Evolutionary conservation across 2,888 invertebrate species (phyloP), one percentile per base, ranked within the genome.

Genomic region (Tetragonisca angustula): DNA sequence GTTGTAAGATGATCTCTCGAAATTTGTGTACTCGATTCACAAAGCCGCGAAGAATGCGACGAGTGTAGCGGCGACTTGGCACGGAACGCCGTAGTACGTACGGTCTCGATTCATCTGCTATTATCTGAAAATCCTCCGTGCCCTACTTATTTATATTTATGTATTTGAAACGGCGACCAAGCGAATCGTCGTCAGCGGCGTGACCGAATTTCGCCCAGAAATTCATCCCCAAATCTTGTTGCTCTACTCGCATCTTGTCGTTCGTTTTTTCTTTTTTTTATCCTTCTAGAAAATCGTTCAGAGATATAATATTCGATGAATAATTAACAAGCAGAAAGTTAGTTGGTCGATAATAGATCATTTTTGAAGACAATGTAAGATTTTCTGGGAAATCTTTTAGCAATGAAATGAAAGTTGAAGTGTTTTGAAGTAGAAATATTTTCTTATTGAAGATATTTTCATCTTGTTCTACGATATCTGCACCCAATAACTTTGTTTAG

Each of bases 91-190:
- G 54, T 77, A 70, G 71, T 82, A 76, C 72, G 65, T 71, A 54
- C 54, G 49, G 24, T 70, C 43, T 52, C 56, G 74, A 77, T 84
- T 84, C 82, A 82, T 77, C 65, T 62, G 62, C 43, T 62, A 74
- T 74, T 82, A 82, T 84, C 74, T 74, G 67, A 71, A 84, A 77
- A 81, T 65, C n/a, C 56, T 36, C 50, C n/a, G 32, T 32, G 83
- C 13, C 74, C 82, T 75, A 70, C 74, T 82, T 84, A 82, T 82
- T 82, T 75, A 77, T 82, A 84, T 84, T 82, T 84, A 81, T 82
- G 75, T 65, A 75, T 82, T 77, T 74, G 81, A 76, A 76, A 76
- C 72, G 15, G n/a, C 70, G 74, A 52, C 67, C 32, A 50, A 56
- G 27, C 24, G 71, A 81, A 73, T 62, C 36, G 72, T 52, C 59